Evolutionary conservation across 1,140 invertebrate genomes (phyloP), one percentile per base, ranked within the genome.

Genomic region (Cydia pomonella): DNA sequence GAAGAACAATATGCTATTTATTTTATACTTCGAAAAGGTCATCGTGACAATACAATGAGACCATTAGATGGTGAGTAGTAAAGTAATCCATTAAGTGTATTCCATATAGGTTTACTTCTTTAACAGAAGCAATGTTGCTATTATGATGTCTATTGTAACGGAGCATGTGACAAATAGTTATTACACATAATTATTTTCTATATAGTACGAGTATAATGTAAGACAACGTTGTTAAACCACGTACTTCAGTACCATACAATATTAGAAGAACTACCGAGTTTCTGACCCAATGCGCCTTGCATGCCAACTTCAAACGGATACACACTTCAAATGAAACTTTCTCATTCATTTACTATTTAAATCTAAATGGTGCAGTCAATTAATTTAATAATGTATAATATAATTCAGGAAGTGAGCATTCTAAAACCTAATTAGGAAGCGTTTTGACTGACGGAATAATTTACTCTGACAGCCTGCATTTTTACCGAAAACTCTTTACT

Each of bases 1-100:
- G 50, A 53, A 53, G 53, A 59, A 59, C 53, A 59, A 59, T 59
- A n/a, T 59, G 21, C 53, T 23, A 23, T 59, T 59, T 23, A 23
- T 59, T 59, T 59, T 59, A 59, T 59, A 59, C 18, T 59, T 59
- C 9, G 1, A 23, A 59, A 23, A 59, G 53, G 53, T 59, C 21
- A 23, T 59, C 53, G 10, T 59, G 21, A 23, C 53, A 59, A 59
- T n/a, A 23, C 53, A 59, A 59, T 59, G 53, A 59, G 21, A 1
- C 53, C 12, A 23, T 59, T 59, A 59, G 53, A 59, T 59, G 21
- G 9, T 59, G 23, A 59, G 50, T 59, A 59, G 21, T 12, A n/a
- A 18, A 21, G 18, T 59, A 59, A 59, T 23, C 53, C n/a, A 59
- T 59, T 59, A 59, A 5, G 0, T 59, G 18, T 59, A 59, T 59